Percentiles rank a stretch among this genome's conserved stretches.
These are phyloP conservation scores for Volucella inflata DNA, from an alignment of 2,888 invertebrate species.

Conservation along the genomic window DNA sequence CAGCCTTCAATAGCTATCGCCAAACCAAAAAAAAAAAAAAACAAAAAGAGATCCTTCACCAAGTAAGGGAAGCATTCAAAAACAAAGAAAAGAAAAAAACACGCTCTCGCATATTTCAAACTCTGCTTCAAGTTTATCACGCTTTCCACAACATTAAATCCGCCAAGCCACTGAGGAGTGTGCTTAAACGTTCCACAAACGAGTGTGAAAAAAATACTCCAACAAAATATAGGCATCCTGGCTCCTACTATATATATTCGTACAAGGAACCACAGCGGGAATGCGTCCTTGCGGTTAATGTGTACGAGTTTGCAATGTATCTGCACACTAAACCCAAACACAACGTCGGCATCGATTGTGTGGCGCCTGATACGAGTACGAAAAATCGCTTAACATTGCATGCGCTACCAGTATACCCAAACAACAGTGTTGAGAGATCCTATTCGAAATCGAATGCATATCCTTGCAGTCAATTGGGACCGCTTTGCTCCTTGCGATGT, in stretches of 20 bases:
- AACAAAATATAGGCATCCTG: slow-evolving; percentile 4
- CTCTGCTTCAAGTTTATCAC: slow-evolving; percentile 55
- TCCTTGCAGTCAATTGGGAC: background rate
- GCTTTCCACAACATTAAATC: slow-evolving; percentile 66
- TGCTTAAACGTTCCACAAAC: slow-evolving; percentile 47
- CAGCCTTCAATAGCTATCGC: slow-evolving; percentile 5
- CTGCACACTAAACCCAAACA: slow-evolving; percentile 38
- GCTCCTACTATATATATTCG: no score
- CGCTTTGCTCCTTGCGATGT: slow-evolving; percentile 24
- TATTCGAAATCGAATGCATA: slow-evolving; percentile 14
- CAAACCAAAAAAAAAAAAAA: background rate
- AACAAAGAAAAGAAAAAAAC: slow-evolving; percentile 1
- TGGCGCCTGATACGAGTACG: slow-evolving; percentile 65
- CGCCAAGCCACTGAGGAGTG: slow-evolving; percentile 57
- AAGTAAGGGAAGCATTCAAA: slow-evolving; percentile 37
- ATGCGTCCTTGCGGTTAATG: slow-evolving; percentile 40
- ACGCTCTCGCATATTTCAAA: slow-evolving; percentile 43
- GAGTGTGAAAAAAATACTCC: slow-evolving; percentile 2
- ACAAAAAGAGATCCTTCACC: background rate
- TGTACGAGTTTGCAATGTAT: slow-evolving; percentile 6
- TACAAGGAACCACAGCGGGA: slow-evolving; percentile 2
- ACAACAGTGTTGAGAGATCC: slow-evolving; percentile 3
- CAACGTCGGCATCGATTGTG: slow-evolving; percentile 63
- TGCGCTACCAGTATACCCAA: no score
- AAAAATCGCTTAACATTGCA: slow-evolving; percentile 60